Conservation (phyloP, 2,888 invertebrate species). For the Xanthia icteritia region DNA sequence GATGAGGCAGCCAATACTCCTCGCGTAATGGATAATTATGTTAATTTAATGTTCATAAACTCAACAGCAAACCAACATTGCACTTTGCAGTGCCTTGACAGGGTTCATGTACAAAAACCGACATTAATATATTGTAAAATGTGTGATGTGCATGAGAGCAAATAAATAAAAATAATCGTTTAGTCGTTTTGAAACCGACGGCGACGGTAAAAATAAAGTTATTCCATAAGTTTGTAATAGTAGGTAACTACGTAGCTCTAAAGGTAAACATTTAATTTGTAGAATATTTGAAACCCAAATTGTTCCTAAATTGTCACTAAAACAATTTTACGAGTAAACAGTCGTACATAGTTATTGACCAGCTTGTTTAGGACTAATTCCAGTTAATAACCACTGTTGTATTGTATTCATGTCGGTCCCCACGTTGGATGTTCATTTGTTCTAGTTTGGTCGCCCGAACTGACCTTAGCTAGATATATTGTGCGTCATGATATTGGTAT, state of each 20-base stretch:
- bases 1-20: not conserved
- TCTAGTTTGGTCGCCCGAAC: slow-evolving; percentile 23
- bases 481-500: slow-evolving; percentile 27
- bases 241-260: not conserved
- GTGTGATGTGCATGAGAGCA: no score
- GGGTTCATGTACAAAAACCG: no score
- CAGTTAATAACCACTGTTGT: slow-evolving; percentile 42
- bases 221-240: not conserved
- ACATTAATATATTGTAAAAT: no score
- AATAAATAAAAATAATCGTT: no score
- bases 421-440: slow-evolving; percentile 30
- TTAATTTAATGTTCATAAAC: no score
- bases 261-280: not conserved
- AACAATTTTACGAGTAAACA: not conserved
- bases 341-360: slow-evolving; percentile 47
- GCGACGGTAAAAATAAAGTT: not conserved
- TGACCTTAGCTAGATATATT: slow-evolving; percentile 19
- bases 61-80: no score
- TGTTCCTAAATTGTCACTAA: not conserved
- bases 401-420: slow-evolving; percentile 34
- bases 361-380: slow-evolving; percentile 60
- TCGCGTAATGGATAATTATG: no score
- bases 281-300: not conserved
- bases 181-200: not conserved
- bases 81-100: no score